phyloP scores from a whole-genome alignment of 64 coral and sea anemone species.

The Montipora foliosa region DNA sequence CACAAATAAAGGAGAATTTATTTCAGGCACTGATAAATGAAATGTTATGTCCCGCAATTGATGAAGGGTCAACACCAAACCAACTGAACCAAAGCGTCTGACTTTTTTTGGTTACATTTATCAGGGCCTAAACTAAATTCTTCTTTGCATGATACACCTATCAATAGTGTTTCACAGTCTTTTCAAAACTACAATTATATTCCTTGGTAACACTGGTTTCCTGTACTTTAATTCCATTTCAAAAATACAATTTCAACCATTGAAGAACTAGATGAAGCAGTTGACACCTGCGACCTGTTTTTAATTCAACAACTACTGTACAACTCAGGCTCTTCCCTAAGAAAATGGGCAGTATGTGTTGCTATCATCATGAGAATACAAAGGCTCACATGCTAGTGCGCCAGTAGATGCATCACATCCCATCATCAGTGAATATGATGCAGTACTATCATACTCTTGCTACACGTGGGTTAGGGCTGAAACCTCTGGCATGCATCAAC shows the following conservation, averaged over 20 bases:
- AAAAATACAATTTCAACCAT: too few relatives aligned
- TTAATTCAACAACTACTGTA: slow-evolving; percentile 8
- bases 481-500: neutral
- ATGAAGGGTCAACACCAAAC: too few relatives aligned
- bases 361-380: slow-evolving; percentile 46
- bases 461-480: neutral
- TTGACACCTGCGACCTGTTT: too few relatives aligned
- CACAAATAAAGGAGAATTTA: slow-evolving; percentile 2
- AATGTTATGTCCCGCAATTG: neutral
- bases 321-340: slow-evolving; percentile 1
- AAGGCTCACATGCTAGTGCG: slow-evolving; percentile 22
- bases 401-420: slow-evolving; percentile 18
- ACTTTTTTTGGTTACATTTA: too few relatives aligned
- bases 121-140: too few relatives aligned
- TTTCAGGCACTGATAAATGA: neutral
- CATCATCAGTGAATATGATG: slow-evolving; percentile 14
- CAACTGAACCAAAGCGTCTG: too few relatives aligned
- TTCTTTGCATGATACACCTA: too few relatives aligned
- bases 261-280: too few relatives aligned
- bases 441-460: neutral
- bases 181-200: too few relatives aligned
- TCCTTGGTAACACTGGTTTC: too few relatives aligned
- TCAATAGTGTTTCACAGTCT: too few relatives aligned
- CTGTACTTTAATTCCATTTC: too few relatives aligned
- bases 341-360: slow-evolving; percentile 47